phyloP scores from a whole-genome alignment of 2,888 invertebrate genomes.

The Melinaea menophilus region DNA sequence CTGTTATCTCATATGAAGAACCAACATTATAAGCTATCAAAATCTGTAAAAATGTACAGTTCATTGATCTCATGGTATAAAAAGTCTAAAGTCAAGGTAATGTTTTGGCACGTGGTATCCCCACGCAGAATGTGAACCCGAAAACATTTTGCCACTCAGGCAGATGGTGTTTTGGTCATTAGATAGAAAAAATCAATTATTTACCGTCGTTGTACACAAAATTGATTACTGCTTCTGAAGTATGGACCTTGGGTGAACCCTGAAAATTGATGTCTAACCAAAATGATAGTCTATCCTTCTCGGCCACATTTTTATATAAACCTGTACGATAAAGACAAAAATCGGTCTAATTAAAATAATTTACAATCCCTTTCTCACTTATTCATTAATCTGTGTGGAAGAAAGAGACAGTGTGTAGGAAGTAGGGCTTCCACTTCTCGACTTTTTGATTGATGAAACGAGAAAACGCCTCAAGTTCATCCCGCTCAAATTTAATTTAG shows the following conservation, averaged over 20 bases:
- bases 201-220: conserved; percentile 72
- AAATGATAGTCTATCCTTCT: conserved; percentile 33
- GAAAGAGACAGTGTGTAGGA: conserved; percentile 56
- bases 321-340: not conserved
- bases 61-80: not conserved
- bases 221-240: conserved; percentile 76
- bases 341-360: conserved; percentile 7
- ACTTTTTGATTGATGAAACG: conserved; percentile 74
- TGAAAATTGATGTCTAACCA: conserved; percentile 65
- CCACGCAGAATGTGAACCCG: not conserved
- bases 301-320: conserved; percentile 34
- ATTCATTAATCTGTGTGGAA: conserved; percentile 24
- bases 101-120: conserved; percentile 65
- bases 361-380: conserved; percentile 35
- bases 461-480: conserved; percentile 76
- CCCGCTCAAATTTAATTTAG: conserved; percentile 76
- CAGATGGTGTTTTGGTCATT: conserved; percentile 74
- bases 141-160: conserved; percentile 35
- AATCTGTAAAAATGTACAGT: not conserved
- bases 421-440: conserved; percentile 60
- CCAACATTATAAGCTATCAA: no score
- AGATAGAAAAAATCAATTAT: conserved; percentile 71
- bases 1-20: no score
- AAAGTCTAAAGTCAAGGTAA: conserved; percentile 31
- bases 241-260: conserved; percentile 62